phyloP scores from a whole-genome alignment of 53 echinoderm and acorn worm genomes.

The Crossaster papposus region DNA sequence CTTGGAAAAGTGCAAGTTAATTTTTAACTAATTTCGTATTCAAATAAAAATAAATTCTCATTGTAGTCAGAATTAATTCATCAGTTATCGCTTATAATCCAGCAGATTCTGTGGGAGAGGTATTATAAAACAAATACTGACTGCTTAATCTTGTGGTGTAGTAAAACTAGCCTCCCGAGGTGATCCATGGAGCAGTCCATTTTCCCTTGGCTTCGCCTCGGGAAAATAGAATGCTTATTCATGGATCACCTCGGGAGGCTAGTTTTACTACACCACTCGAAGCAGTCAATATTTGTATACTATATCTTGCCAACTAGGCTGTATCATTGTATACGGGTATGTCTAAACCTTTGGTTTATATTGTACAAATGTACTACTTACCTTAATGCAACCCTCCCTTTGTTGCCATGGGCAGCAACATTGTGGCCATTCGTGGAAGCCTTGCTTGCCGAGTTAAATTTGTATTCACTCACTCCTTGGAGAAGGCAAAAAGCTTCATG shows the following conservation, averaged over 20 bases:
- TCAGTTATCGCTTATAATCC: no score
- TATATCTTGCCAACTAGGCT: neutral
- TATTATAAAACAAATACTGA: neutral
- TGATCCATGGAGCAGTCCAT: neutral
- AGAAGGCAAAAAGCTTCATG: neutral
- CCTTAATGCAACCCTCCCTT: slow-evolving; percentile 28
- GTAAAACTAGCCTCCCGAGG: neutral
- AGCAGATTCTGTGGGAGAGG: no score
- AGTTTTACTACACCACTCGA: neutral
- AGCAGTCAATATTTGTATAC: neutral
- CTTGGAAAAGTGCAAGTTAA: no score
- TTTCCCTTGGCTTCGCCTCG: neutral
- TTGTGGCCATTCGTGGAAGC: slow-evolving; percentile 21
- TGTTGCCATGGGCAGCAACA: slow-evolving; percentile 24
- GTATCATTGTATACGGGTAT: slow-evolving; percentile 1
- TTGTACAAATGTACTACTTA: neutral
- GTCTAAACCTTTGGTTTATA: neutral
- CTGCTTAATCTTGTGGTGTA: neutral
- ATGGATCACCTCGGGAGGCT: neutral
- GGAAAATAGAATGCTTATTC: no score
- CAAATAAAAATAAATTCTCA: no score
- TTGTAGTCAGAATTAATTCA: no score
- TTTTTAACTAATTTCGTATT: no score
- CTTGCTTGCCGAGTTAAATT: slow-evolving; percentile 22
- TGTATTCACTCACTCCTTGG: slow-evolving; percentile 8